Conservation (phyloP, 2,888 invertebrate genomes). For the Cosmopolites sordidus region DNA sequence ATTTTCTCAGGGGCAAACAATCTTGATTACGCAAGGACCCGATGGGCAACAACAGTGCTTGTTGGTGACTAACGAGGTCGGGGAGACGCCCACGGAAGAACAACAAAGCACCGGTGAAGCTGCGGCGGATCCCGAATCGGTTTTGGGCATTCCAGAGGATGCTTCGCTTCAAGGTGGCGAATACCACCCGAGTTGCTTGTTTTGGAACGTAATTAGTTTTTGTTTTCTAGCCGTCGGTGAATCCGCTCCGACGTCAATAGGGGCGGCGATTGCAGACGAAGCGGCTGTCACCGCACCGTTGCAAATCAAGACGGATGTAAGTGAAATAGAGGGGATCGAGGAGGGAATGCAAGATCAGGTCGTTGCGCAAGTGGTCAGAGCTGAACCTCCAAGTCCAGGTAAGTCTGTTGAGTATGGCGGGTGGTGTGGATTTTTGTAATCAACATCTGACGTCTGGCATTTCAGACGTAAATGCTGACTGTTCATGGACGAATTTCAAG, state of each 20-base stretch:
- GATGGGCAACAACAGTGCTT: slow-evolving; percentile 72
- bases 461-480: too few relatives aligned
- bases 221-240: slow-evolving; percentile 4
- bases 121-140: slow-evolving; percentile 29
- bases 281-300: slow-evolving; percentile 27
- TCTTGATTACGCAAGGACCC: slow-evolving; percentile 60
- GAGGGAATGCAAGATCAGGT: slow-evolving; percentile 58
- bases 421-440: too few relatives aligned
- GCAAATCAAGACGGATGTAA: slow-evolving; percentile 49
- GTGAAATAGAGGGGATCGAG: slow-evolving; percentile 16
- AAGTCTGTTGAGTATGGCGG: slow-evolving; percentile 35
- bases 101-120: slow-evolving; percentile 20
- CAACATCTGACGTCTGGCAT: too few relatives aligned
- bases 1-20: slow-evolving; percentile 59
- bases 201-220: slow-evolving; percentile 2
- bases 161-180: background rate
- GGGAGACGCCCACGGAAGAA: slow-evolving; percentile 38
- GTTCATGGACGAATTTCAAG: too few relatives aligned
- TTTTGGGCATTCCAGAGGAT: background rate
- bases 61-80: slow-evolving; percentile 60
- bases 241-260: slow-evolving; percentile 1
- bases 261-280: slow-evolving; percentile 23
- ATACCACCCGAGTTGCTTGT: background rate
- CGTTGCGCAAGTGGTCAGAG: slow-evolving; percentile 81
- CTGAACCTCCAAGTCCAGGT: slow-evolving; percentile 81